Base-by-base conservation (phyloP, 2,888 invertebrate genomes). In the Invenusta paracnida region DNA sequence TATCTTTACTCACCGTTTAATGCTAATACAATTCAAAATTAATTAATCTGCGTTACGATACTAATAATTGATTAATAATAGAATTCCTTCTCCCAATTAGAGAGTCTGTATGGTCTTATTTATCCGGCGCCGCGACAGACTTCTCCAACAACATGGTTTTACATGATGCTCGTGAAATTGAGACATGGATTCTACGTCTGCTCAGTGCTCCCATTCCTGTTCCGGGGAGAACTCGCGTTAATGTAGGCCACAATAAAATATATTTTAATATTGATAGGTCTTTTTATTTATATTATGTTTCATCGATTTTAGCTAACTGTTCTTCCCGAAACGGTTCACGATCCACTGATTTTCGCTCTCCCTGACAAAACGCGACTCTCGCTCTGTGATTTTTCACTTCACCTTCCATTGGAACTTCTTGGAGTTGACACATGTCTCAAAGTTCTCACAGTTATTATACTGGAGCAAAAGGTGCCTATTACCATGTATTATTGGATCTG, bases 401-500 rank as follows among this genome's bases (percentile, higher is more conserved):
- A 99, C 93, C 93, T 99, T 90, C 99, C 99, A 28, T 92, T 99
- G 89, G 99, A 99, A 92, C 93, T 99, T 87, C 93, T 99, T 87
- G 99, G 99, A 88, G 96, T 99, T 29, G 99, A 99, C 90, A 96
- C 96, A 31, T 99, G 98, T 92, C 93, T 99, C 86, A 96, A 96
- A 93, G 98, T 99, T 28, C 93, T 99, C 88, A 96, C 96, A 5
- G 94, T 98, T 89, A 97, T 99, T 89, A 93, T 99, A 89, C 93
- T 99, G 89, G 99, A 99, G 93, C 95, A 98, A 92, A 99, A 99
- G 94, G 82, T n/a, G n/a, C n/a, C n/a, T n/a, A n/a, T n/a, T n/a
- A n/a, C n/a, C n/a, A n/a, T 85, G 29, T n/a, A 30, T 82, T 2
- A 66, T n/a, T 66, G 11, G 66, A 66, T n/a, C n/a, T n/a, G n/a